Conservation (phyloP, 2,888 invertebrate species). For the Bhutanitis thaidina region DNA sequence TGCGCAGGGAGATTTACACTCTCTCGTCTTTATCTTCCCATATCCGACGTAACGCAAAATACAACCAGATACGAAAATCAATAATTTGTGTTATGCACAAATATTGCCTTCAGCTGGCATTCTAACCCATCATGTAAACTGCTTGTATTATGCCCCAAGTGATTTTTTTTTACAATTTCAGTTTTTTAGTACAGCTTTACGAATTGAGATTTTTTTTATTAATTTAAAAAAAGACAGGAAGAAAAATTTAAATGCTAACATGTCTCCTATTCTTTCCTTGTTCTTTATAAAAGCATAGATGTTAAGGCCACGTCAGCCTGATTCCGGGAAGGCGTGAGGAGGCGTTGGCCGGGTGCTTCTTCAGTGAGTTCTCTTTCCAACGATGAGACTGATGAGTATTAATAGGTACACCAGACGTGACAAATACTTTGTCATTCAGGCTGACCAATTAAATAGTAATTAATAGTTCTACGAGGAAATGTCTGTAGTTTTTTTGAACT, state of each 20-base stretch:
- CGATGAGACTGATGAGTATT: conserved; percentile 40
- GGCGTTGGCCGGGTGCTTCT: conserved; percentile 28
- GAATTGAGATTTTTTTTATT: no score
- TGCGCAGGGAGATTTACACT: no score
- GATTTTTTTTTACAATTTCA: no score
- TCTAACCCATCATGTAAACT: no score
- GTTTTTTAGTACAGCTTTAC: no score
- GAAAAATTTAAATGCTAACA: background rate
- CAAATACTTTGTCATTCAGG: conserved; percentile 35
- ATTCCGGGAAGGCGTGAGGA: conserved; percentile 37
- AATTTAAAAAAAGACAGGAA: no score
- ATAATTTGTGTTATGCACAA: no score
- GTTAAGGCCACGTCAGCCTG: conserved; percentile 33
- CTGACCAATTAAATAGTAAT: background rate
- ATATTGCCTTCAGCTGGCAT: no score
- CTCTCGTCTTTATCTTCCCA: no score
- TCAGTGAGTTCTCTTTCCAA: conserved; percentile 44
- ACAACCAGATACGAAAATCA: no score
- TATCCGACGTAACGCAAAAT: no score
- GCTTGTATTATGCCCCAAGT: no score
- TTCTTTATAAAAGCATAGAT: conserved; percentile 11
- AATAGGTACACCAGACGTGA: conserved; percentile 41
- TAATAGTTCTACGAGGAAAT: conserved; percentile 1
- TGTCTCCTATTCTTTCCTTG: conserved; percentile 5
- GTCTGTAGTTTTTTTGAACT: background rate